phyloP scores from a whole-genome alignment of 2,113 vertebrate species.

The Girardinichthys multiradiatus region DNA sequence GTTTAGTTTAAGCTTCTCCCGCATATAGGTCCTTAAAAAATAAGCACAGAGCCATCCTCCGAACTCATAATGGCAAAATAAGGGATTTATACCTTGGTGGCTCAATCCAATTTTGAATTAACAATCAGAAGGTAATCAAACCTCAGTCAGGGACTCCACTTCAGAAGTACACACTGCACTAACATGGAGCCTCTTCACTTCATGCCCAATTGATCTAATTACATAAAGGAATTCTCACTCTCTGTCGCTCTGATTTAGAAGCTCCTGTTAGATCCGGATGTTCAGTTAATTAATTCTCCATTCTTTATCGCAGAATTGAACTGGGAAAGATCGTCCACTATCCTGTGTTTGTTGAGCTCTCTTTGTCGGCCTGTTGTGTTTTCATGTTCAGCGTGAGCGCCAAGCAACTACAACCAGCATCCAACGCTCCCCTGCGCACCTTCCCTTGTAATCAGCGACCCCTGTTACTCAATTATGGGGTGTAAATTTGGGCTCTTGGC shows the following conservation, averaged over 20 bases:
- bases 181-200: constrained; percentile 77
- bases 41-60: constrained; percentile 63
- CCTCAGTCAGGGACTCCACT: constrained; percentile 73
- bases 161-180: constrained; percentile 67
- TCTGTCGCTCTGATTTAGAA: constrained; percentile 69
- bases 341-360: constrained; percentile 57
- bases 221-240: constrained; percentile 71
- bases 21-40: constrained; percentile 52
- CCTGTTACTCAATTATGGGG: constrained; percentile 80
- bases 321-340: constrained; percentile 56
- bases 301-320: constrained; percentile 78
- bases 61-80: constrained; percentile 77
- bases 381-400: constrained; percentile 36
- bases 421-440: constrained; percentile 43
- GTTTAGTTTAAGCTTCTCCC: constrained; percentile 75
- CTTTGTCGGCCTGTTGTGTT: constrained; percentile 54
- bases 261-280: constrained; percentile 66
- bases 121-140: constrained; percentile 80
- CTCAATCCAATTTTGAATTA: constrained; percentile 66
- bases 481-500: constrained; percentile 79
- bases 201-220: constrained; percentile 86
- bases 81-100: constrained; percentile 63
- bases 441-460: constrained; percentile 73
- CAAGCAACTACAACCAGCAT: constrained; percentile 44
- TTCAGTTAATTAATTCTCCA: constrained; percentile 80